phyloP scores from a whole-genome alignment of 2,888 invertebrate species.

The Desoria tigrina region DNA sequence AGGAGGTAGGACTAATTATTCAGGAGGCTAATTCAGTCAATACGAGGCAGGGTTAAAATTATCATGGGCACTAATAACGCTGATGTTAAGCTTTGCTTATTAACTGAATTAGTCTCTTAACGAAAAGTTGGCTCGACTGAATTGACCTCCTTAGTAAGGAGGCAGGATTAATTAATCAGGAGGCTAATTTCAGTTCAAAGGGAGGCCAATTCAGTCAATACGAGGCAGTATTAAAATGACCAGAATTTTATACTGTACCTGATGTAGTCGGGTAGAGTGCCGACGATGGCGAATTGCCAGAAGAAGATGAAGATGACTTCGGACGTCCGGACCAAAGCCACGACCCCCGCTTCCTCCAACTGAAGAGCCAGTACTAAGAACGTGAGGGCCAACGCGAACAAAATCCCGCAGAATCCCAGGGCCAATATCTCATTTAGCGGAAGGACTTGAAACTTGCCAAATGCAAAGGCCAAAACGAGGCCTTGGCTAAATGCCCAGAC shows the following conservation, averaged over 20 bases:
- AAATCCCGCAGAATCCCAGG: slow-evolving; percentile 27
- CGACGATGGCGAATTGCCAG: slow-evolving; percentile 66
- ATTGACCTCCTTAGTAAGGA: too few species aligned
- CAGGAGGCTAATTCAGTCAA: too few species aligned
- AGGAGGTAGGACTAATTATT: too few species aligned
- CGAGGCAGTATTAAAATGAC: too few species aligned
- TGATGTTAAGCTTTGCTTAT: too few species aligned
- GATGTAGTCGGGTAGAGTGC: slow-evolving; percentile 37
- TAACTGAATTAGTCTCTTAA: too few species aligned
- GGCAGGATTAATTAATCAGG: too few species aligned
- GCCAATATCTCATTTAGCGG: slow-evolving; percentile 23
- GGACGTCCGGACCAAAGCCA: slow-evolving; percentile 83
- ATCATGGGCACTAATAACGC: too few species aligned
- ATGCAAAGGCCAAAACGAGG: slow-evolving; percentile 6
- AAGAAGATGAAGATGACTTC: slow-evolving; percentile 89
- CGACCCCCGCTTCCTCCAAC: slow-evolving; percentile 87
- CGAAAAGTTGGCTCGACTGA: too few species aligned
- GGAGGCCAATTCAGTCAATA: too few species aligned
- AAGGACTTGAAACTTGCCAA: slow-evolving; percentile 14
- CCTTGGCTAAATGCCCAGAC: slow-evolving; percentile 21
- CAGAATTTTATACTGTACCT: slow-evolving; percentile 32
- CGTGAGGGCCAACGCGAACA: slow-evolving; percentile 68
- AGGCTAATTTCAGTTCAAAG: too few species aligned
- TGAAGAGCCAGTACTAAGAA: slow-evolving; percentile 79
- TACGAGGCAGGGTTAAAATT: too few species aligned